Evolutionary conservation across 37 sponge, comb jelly and placozoan species (phyloP).

Genomic region (Theonella swinhoei): DNA sequence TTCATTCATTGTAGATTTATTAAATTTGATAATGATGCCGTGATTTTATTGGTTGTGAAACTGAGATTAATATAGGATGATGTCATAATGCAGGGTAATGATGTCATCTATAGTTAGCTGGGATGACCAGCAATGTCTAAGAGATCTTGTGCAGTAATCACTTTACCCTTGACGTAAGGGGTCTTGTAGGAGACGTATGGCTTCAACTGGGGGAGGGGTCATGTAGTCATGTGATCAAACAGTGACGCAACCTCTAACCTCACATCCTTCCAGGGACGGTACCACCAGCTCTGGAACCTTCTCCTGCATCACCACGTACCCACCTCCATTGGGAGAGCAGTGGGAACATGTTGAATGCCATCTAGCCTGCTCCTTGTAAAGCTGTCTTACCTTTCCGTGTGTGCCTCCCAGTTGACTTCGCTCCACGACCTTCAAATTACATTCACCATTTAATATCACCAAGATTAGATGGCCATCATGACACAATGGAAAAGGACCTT

Average conservation of each 20-base stretch:
- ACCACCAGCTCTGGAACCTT: conserved; percentile 65
- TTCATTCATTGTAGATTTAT: background rate
- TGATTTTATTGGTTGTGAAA: too few species aligned
- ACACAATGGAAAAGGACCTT: too few species aligned
- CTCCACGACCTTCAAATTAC: conserved; percentile 64
- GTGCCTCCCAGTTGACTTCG: conserved; percentile 56
- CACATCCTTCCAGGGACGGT: conserved; percentile 54
- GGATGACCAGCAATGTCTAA: conserved; percentile 20
- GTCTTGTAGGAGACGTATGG: conserved; percentile 69
- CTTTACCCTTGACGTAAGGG: conserved; percentile 40
- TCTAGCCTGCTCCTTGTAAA: background rate
- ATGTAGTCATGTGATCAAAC: background rate
- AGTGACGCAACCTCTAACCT: conserved; percentile 9
- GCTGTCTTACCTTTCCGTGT: conserved; percentile 61
- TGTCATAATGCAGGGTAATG: too few species aligned
- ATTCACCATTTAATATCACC: too few species aligned
- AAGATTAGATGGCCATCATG: too few species aligned
- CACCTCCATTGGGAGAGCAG: conserved; percentile 18
- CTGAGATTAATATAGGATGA: too few species aligned
- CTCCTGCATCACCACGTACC: conserved; percentile 20
- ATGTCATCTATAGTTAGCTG: background rate
- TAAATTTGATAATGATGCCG: background rate
- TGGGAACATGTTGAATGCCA: background rate
- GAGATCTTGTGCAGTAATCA: conserved; percentile 52
- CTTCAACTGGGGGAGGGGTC: conserved; percentile 40